These are phyloP conservation scores for Drosophila kuntzei DNA, from an alignment of 2,888 invertebrate genomes.

Conservation along the genomic window DNA sequence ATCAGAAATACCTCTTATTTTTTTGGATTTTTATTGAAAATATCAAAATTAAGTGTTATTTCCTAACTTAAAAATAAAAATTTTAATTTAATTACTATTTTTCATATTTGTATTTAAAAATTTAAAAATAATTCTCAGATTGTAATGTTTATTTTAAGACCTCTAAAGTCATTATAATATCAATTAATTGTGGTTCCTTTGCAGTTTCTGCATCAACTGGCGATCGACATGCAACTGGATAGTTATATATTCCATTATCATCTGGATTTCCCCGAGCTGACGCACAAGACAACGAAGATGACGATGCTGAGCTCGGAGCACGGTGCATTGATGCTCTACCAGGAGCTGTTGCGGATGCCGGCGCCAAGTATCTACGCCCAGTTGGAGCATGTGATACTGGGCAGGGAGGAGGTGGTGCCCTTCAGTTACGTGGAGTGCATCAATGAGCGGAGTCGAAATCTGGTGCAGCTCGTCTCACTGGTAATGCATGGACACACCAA, in stretches of 20 bases:
- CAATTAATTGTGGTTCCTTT: neutral
- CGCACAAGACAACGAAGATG: slow-evolving; percentile 69
- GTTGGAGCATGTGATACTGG: slow-evolving; percentile 88
- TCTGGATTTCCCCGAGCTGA: slow-evolving; percentile 92
- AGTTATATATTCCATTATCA: slow-evolving; percentile 93
- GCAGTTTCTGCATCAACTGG: slow-evolving; percentile 90
- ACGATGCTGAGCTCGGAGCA: slow-evolving; percentile 86
- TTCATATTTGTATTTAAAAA: too few species aligned
- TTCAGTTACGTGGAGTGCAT: slow-evolving; percentile 92
- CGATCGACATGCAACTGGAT: slow-evolving; percentile 90
- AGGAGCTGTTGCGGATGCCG: slow-evolving; percentile 84
- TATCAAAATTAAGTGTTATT: too few species aligned
- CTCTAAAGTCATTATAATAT: too few species aligned
- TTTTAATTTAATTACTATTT: too few species aligned
- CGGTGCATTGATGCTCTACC: slow-evolving; percentile 87
- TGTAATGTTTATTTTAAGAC: too few species aligned
- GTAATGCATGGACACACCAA: slow-evolving; percentile 81
- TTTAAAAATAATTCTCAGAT: too few species aligned
- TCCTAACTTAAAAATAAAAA: too few species aligned
- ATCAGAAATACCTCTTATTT: too few species aligned
- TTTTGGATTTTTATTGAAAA: too few species aligned
- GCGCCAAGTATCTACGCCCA: slow-evolving; percentile 90
- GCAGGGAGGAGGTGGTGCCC: slow-evolving; percentile 86
- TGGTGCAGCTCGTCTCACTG: slow-evolving; percentile 87
- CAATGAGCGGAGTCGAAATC: slow-evolving; percentile 90